These are phyloP conservation scores for Cyanoramphus novaezelandiae DNA, from an alignment of 2,113 vertebrate genomes.

Conservation along the genomic window DNA sequence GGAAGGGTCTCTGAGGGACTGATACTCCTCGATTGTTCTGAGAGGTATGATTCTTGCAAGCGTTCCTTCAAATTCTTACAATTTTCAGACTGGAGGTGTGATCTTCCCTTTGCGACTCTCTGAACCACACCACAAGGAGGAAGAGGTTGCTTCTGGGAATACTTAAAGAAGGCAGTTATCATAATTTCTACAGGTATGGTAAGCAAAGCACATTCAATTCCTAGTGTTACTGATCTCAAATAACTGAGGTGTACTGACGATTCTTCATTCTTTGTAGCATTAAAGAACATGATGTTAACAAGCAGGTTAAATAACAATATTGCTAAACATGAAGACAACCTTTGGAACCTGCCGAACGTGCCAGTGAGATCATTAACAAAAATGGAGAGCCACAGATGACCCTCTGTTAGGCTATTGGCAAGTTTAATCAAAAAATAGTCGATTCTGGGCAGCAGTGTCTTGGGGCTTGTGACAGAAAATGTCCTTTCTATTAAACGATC, in stretches of 20 bases:
- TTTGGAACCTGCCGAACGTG: constrained; percentile 67
- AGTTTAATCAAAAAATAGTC: constrained; percentile 71
- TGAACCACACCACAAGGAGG: background rate
- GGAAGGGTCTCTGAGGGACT: background rate
- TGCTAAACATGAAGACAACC: constrained; percentile 69
- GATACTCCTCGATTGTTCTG: background rate
- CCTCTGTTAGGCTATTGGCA: background rate
- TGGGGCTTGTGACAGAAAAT: background rate
- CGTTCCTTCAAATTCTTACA: background rate
- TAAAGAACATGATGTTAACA: constrained; percentile 74
- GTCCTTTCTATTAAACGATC: background rate
- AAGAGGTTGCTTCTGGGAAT: constrained; percentile 30
- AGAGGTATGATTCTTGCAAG: background rate
- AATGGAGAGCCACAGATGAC: constrained; percentile 68
- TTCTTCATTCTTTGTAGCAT: background rate
- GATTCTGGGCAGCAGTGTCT: background rate
- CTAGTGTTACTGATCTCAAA: constrained; percentile 42
- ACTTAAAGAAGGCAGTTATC: constrained; percentile 62
- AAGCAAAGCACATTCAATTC: constrained; percentile 67
- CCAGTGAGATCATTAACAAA: background rate
- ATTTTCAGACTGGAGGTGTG: background rate
- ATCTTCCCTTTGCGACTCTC: background rate
- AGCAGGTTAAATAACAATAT: constrained; percentile 60
- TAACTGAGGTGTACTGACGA: background rate
- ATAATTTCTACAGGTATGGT: constrained; percentile 56